Base-by-base conservation (phyloP, 1,140 invertebrate genomes). In the Anoplophora glabripennis region DNA sequence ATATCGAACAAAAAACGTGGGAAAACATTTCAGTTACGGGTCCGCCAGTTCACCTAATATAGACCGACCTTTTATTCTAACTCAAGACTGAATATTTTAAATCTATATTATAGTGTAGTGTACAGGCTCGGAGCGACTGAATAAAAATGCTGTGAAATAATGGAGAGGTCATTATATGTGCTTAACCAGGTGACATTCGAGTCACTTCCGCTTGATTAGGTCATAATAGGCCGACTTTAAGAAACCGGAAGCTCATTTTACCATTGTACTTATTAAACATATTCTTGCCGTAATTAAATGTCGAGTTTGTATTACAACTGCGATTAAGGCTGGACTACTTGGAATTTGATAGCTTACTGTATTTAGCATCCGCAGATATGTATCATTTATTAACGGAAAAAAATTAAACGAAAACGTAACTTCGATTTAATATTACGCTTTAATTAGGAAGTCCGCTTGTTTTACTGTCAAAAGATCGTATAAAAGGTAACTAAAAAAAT, bases 1-100 rank as follows among this genome's bases (percentile, higher is more conserved):
- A 56, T 57, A 63, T 61, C 61, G 57, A 57, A 57, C 41, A 64
- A 64, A 62, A 63, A 66, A 60, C 64, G 64, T 66, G 64, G 64
- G 64, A 66, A 66, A 63, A 56, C 21, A 41, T 53, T 35, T 10
- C 18, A 49, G 36, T 60, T 53, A 48, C 33, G 15, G 51, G 41
- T 40, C 51, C 14, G 28, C 5, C 17, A 44, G 35, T 33, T 37
- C 38, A 55, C 58, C 52, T 48, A 59, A 60, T 53, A 60, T 36
- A 44, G 48, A 41, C 49, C 34, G 49, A 53, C 49, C 49, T 47
- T 57, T 53, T 52, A 46, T 49, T 61, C 46, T 51, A 49, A 28
- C 37, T 52, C 46, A 36, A 61, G 37, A 41, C n/a, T 48, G 18
- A 47, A 51, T 56, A 53, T 47, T 28, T 40, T 37, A 42, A 49